phyloP scores from a whole-genome alignment of 2,113 vertebrate genomes.

The Chionodraco myersi region DNA sequence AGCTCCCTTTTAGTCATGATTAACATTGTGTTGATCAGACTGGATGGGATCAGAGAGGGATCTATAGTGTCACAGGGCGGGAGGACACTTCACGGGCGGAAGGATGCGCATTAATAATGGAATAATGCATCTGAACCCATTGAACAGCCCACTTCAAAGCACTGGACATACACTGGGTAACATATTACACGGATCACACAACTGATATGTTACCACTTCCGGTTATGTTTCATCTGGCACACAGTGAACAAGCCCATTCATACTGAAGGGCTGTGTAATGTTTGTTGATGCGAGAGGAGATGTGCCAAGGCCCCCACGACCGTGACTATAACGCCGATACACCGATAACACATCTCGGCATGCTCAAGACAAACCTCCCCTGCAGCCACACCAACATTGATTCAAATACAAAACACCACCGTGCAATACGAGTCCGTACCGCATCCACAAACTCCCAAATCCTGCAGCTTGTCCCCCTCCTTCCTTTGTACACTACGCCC shows the following conservation, averaged over 20 bases:
- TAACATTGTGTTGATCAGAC: neutral
- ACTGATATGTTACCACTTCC: neutral
- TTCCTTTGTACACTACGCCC: slow-evolving; percentile 79
- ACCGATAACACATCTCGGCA: neutral
- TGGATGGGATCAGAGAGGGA: slow-evolving; percentile 42
- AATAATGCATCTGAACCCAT: slow-evolving; percentile 61
- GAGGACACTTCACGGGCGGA: slow-evolving; percentile 67
- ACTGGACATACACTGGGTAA: neutral
- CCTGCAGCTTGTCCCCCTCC: slow-evolving; percentile 39
- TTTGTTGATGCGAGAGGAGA: slow-evolving; percentile 54
- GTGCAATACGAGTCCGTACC: neutral
- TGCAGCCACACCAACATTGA: neutral
- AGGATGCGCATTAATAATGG: slow-evolving; percentile 77
- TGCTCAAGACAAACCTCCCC: neutral
- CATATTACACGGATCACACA: neutral
- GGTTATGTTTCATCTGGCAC: neutral
- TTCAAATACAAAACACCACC: neutral
- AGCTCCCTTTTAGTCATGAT: slow-evolving; percentile 21
- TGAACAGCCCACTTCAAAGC: slow-evolving; percentile 33
- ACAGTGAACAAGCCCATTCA: slow-evolving; percentile 53
- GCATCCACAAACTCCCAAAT: slow-evolving; percentile 45
- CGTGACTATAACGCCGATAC: neutral
- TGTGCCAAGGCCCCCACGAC: slow-evolving; percentile 46
- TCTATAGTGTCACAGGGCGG: neutral
- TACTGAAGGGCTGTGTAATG: slow-evolving; percentile 32